phyloP scores from a whole-genome alignment of 2,113 vertebrate genomes.

The human region DNA sequence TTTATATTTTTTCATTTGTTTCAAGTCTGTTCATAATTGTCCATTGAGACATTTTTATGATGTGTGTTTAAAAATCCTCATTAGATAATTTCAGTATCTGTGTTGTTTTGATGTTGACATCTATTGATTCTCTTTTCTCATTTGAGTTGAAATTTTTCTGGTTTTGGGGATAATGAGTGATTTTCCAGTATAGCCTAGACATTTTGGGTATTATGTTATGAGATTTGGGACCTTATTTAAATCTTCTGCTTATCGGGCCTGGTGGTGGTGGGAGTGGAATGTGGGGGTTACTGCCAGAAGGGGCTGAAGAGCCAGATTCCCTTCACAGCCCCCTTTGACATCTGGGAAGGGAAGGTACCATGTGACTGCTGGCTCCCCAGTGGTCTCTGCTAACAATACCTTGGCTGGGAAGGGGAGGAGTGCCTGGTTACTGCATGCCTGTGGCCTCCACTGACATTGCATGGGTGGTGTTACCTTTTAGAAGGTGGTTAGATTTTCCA shows the following conservation, averaged over 20 bases:
- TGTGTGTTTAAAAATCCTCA: not conserved
- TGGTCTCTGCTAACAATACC: not conserved
- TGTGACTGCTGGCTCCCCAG: not conserved
- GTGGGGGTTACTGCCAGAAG: not conserved
- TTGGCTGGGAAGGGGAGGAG: not conserved
- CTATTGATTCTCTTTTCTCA: not conserved
- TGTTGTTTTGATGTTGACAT: not conserved
- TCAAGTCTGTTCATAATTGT: not conserved
- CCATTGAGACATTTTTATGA: not conserved
- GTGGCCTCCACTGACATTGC: not conserved
- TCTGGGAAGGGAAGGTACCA: not conserved
- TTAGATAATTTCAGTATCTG: not conserved
- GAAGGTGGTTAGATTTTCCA: not conserved
- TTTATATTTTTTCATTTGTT: not conserved
- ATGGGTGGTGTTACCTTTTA: not conserved
- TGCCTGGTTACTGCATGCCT: too few species aligned
- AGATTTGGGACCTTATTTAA: not conserved
- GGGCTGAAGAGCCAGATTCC: not conserved
- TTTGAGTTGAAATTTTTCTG: not conserved
- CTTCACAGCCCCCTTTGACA: not conserved
- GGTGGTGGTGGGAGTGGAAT: not conserved
- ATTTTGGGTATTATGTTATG: not conserved
- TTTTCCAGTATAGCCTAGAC: not conserved
- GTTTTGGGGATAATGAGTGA: not conserved
- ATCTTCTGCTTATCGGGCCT: not conserved